Percentiles rank a stretch among this genome's conserved stretches.
Conservation (phyloP, 2,797 vertebrate genomes). For the Orientallactaga sibirica region DNA sequence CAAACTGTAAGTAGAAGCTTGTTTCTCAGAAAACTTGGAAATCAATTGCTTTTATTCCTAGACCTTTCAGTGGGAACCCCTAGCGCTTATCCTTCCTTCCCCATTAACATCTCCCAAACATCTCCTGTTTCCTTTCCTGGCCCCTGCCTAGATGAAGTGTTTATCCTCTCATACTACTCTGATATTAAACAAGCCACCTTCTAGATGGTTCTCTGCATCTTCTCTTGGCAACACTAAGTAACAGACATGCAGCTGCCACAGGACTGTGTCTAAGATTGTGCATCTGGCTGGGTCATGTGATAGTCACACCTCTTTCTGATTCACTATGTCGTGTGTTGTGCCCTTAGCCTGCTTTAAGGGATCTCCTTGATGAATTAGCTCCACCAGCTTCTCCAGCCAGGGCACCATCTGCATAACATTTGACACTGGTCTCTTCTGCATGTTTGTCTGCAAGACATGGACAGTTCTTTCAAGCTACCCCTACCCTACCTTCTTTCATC, state of each 20-base stretch:
- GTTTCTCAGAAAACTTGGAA: background rate
- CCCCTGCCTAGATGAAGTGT: background rate
- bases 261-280: background rate
- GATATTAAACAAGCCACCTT: background rate
- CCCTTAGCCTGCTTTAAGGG: background rate
- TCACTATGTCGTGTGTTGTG: background rate
- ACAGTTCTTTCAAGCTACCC: background rate
- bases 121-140: background rate
- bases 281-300: background rate
- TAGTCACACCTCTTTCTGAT: background rate
- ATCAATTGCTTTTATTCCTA: background rate
- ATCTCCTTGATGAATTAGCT: background rate
- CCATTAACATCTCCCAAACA: background rate
- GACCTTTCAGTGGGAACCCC: background rate
- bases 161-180: background rate
- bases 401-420: background rate
- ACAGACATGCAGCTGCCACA: fast-evolving
- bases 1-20: slow-evolving; percentile 28
- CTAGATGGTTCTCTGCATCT: background rate
- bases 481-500: background rate
- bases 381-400: background rate
- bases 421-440: background rate
- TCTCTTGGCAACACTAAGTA: fast-evolving
- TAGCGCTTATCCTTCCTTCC: background rate
- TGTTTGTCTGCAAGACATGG: fast-evolving